Evolutionary conservation across 2,797 vertebrate species (phyloP).

Genomic region (Caiman crocodilus): DNA sequence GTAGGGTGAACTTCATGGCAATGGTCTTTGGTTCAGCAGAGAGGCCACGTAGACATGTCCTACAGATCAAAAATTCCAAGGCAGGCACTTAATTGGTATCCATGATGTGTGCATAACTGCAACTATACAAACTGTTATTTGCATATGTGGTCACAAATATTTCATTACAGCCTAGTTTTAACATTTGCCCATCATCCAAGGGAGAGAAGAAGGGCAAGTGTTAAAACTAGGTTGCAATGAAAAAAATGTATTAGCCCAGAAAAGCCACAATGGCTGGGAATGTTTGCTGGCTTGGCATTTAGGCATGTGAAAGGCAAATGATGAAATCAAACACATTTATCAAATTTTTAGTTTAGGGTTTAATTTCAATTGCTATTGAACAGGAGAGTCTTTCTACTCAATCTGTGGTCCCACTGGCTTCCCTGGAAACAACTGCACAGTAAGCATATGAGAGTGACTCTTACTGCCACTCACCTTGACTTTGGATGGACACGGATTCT

Average conservation of each 20-base stretch:
- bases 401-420: not conserved
- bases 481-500: not conserved
- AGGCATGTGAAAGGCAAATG: rapidly evolving
- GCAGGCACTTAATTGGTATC: not conserved
- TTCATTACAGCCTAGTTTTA: not conserved
- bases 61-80: not conserved
- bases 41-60: too few species aligned
- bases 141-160: rapidly evolving
- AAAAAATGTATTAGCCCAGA: not conserved
- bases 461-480: not conserved
- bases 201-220: not conserved
- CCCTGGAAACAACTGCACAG: not conserved
- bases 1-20: too few species aligned
- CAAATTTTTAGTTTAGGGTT: not conserved
- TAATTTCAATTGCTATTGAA: not conserved
- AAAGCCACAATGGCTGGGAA: rapidly evolving
- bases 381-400: not conserved
- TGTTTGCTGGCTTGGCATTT: rapidly evolving
- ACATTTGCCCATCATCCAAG: not conserved
- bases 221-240: too few species aligned
- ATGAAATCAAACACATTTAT: not conserved
- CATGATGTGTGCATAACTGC: rapidly evolving
- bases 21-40: too few species aligned
- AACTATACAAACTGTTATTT: not conserved
- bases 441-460: not conserved